Evolutionary conservation across 1,140 invertebrate species (phyloP).

Genomic region (Acromyrmex charruanus): DNA sequence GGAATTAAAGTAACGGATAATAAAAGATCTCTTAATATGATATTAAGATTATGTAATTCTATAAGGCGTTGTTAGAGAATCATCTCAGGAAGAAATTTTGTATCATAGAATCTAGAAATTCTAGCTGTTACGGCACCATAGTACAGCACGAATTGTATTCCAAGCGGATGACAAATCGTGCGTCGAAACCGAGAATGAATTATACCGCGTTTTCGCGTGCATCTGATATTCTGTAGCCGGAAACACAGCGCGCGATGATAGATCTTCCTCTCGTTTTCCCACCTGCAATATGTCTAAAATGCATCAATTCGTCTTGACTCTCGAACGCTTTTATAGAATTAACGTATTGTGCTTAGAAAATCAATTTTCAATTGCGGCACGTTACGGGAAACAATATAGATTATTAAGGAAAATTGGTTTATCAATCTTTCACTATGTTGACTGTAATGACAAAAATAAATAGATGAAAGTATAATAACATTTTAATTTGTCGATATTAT

Average conservation of each 20-base stretch:
- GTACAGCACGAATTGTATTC: slow-evolving; percentile 7
- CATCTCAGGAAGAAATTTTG: not conserved
- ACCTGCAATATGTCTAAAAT: slow-evolving; percentile 1
- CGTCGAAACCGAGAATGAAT: slow-evolving; percentile 38
- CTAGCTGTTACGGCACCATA: not conserved
- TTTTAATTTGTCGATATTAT: not conserved
- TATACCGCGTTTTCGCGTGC: slow-evolving; percentile 21
- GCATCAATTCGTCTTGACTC: slow-evolving; percentile 20
- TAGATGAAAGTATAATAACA: not conserved
- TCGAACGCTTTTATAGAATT: slow-evolving; percentile 19
- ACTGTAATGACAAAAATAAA: not conserved
- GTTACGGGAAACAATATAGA: not conserved
- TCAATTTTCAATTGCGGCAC: not conserved
- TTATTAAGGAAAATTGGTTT: not conserved
- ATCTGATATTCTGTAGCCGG: slow-evolving; percentile 18
- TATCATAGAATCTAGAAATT: not conserved
- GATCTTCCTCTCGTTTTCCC: slow-evolving; percentile 25
- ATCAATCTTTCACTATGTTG: not conserved
- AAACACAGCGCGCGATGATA: slow-evolving; percentile 21
- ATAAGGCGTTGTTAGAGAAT: not conserved
- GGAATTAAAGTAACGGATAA: no score
- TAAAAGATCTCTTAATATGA: not conserved
- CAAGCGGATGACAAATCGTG: slow-evolving; percentile 44
- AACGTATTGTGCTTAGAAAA: slow-evolving; percentile 12
- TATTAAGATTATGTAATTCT: not conserved